phyloP scores from a whole-genome alignment of 2,888 invertebrate species.

The Habroteleia sp. region DNA sequence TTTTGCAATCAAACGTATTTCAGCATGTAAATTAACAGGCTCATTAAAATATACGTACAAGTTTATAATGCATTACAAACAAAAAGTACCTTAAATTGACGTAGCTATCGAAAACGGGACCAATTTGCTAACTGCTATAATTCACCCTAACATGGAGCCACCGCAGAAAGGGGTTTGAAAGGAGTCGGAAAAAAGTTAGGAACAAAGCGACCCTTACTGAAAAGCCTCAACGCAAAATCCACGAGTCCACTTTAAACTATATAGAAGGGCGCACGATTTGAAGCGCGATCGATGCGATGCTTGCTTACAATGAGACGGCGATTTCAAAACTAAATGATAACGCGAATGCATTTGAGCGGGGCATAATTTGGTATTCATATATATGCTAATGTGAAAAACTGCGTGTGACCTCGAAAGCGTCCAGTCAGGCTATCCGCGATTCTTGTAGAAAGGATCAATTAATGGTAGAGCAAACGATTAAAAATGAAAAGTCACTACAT shows the following conservation, averaged over 20 bases:
- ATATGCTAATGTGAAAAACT: constrained; percentile 15
- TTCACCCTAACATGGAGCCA: not conserved
- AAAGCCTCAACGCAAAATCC: not conserved
- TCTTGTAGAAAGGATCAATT: too few relatives aligned
- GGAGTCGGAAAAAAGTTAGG: too few relatives aligned
- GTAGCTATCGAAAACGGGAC: too few relatives aligned
- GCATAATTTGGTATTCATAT: constrained; percentile 13
- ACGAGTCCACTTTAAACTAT: constrained; percentile 1
- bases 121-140: too few relatives aligned
- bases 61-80: too few relatives aligned
- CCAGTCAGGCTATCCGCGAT: too few relatives aligned
- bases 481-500: too few relatives aligned
- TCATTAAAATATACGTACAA: too few relatives aligned
- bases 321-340: constrained; percentile 16
- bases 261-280: constrained; percentile 19
- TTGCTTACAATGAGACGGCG: constrained; percentile 15
- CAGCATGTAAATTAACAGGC: too few relatives aligned
- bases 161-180: not conserved
- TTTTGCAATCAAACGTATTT: too few relatives aligned
- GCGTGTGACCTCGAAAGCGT: not conserved
- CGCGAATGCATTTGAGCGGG: constrained; percentile 2
- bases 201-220: constrained; percentile 1
- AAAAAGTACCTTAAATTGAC: too few relatives aligned
- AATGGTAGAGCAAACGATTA: too few relatives aligned
- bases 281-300: constrained; percentile 12